A percentile compares a stretch with the other conserved stretches of the same genome.
Evolutionary conservation across 2,797 vertebrate species (phyloP).

Genomic region (Merluccius polli): DNA sequence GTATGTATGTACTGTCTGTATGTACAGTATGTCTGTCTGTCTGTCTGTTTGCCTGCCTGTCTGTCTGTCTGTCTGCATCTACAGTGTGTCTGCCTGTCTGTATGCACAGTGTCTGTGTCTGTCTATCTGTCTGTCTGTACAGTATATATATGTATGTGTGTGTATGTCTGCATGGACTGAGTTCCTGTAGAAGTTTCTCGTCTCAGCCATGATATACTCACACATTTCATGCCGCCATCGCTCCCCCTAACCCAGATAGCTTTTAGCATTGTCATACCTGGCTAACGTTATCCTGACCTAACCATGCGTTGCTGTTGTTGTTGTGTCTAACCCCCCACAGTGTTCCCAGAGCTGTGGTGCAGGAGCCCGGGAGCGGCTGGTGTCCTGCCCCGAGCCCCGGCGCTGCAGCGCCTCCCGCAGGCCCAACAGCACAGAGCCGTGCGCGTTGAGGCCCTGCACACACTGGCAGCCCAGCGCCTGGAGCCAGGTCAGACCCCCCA

Average conservation of each 20-base stretch:
- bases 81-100: too few species aligned
- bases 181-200: too few species aligned
- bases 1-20: background rate
- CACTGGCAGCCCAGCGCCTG: slow-evolving; percentile 75
- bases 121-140: too few species aligned
- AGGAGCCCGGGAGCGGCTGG: slow-evolving; percentile 69
- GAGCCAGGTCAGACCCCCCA: slow-evolving; percentile 64
- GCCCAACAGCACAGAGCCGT: slow-evolving; percentile 66
- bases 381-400: slow-evolving; percentile 73
- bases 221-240: too few species aligned
- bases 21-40: background rate
- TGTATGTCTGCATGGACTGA: too few species aligned
- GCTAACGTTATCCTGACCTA: background rate
- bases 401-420: slow-evolving; percentile 70
- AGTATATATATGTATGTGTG: background rate
- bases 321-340: slow-evolving; percentile 52
- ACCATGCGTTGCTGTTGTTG: background rate
- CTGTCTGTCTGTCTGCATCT: too few species aligned
- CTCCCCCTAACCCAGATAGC: too few species aligned
- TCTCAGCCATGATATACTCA: too few species aligned
- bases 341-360: slow-evolving; percentile 82
- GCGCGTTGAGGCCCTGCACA: slow-evolving; percentile 72
- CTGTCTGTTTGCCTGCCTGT: too few species aligned
- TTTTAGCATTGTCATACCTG: too few species aligned
- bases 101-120: background rate